Evolutionary conservation across 1,140 invertebrate genomes (phyloP).

Genomic region (Sycobia sp.): DNA sequence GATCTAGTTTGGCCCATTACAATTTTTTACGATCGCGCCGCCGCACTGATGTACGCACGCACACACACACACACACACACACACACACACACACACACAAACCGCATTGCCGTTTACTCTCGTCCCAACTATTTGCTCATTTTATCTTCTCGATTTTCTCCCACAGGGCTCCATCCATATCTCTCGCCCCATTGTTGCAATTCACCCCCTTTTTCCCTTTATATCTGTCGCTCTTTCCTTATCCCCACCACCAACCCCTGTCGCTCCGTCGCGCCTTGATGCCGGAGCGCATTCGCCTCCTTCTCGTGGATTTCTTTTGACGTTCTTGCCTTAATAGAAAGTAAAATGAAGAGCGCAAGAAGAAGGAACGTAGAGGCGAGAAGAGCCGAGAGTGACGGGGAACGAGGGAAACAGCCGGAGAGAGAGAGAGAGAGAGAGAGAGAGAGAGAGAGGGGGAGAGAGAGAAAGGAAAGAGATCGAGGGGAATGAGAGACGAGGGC

Average conservation of each 20-base stretch:
- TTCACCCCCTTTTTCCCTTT: slow-evolving; percentile 11
- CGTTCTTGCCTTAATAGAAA: slow-evolving; percentile 31
- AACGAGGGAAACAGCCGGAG: slow-evolving; percentile 34
- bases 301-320: slow-evolving; percentile 27
- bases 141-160: slow-evolving; percentile 5
- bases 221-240: too few relatives aligned
- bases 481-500: slow-evolving; percentile 37
- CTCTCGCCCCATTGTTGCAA: slow-evolving; percentile 3
- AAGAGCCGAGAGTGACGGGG: slow-evolving; percentile 9
- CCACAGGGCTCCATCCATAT: not conserved
- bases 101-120: not conserved
- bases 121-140: slow-evolving; percentile 4
- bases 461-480: slow-evolving; percentile 16
- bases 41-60: too few relatives aligned
- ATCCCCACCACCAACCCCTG: not conserved
- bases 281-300: not conserved
- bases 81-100: not conserved
- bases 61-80: too few relatives aligned
- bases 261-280: not conserved
- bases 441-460: slow-evolving; percentile 21
- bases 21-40: slow-evolving; percentile 4
- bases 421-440: slow-evolving; percentile 19
- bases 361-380: slow-evolving; percentile 12
- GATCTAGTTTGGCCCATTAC: slow-evolving; percentile 6
- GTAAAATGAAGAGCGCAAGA: slow-evolving; percentile 22